Conservation (phyloP, 1,140 invertebrate genomes). For the Xylocopa sonorina region DNA sequence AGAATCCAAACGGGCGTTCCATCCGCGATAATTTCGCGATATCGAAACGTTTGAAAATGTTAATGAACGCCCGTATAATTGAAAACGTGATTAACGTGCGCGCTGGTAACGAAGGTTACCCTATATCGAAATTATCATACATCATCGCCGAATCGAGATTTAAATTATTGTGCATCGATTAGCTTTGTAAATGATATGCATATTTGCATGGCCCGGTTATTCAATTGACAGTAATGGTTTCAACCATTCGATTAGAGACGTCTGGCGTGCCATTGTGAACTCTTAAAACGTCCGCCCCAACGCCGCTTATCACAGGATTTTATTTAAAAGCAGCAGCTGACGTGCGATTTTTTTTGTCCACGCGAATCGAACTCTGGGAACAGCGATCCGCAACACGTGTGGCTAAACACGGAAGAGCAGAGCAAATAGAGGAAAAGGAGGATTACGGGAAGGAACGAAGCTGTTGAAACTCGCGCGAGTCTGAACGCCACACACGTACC, state of each 20-base stretch:
- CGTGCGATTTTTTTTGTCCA: no score
- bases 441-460: no score
- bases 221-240: not conserved
- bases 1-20: no score
- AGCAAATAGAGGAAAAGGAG: no score
- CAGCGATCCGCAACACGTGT: no score
- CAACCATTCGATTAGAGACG: not conserved
- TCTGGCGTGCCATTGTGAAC: not conserved
- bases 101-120: not conserved
- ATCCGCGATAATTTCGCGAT: not conserved
- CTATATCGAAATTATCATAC: not conserved
- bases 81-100: not conserved
- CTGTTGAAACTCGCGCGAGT: no score
- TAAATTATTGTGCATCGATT: conserved; percentile 8
- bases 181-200: conserved; percentile 11
- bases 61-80: not conserved
- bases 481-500: no score
- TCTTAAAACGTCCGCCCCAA: not conserved
- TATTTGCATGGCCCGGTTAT: not conserved
- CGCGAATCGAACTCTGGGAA: no score
- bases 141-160: not conserved
- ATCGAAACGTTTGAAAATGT: not conserved
- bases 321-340: no score
- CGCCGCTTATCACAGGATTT: no score
- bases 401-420: no score